These are phyloP conservation scores for Neotoxoptera formosana DNA, from an alignment of 1,140 invertebrate species.

Conservation along the genomic window DNA sequence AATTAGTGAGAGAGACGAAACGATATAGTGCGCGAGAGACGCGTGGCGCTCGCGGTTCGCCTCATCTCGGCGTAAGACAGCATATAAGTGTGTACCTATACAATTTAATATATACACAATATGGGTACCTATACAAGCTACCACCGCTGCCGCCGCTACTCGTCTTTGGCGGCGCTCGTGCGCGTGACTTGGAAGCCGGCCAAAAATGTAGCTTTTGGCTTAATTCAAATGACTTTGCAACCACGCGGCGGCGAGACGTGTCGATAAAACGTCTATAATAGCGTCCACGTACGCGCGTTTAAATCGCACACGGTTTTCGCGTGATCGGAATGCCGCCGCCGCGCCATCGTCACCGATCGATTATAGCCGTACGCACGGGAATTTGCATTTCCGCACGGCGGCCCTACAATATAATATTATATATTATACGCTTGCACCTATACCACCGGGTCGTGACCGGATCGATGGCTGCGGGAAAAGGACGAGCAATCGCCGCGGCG, in stretches of 20 bases:
- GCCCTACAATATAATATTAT: neutral
- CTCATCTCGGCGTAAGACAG: neutral
- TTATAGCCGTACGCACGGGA: neutral
- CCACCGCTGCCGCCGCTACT: neutral
- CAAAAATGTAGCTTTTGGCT: conserved; percentile 33
- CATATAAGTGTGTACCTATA: too few relatives aligned
- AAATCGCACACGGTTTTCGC: neutral
- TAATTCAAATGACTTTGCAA: neutral
- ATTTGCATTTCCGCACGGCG: conserved; percentile 28
- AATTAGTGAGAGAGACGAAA: conserved; percentile 14
- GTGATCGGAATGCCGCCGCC: neutral
- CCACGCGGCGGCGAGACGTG: neutral
- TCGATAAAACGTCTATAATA: conserved; percentile 5
- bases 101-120: neutral
- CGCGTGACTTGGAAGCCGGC: conserved; percentile 33
- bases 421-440: neutral
- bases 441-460: conserved; percentile 23
- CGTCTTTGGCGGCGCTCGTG: conserved; percentile 34
- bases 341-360: neutral
- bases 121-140: neutral
- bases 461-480: neutral
- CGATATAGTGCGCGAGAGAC: neutral
- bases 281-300: neutral
- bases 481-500: neutral
- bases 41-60: neutral